Evolutionary conservation across 2,888 invertebrate genomes (phyloP).

Genomic region (Apotomis capreana): DNA sequence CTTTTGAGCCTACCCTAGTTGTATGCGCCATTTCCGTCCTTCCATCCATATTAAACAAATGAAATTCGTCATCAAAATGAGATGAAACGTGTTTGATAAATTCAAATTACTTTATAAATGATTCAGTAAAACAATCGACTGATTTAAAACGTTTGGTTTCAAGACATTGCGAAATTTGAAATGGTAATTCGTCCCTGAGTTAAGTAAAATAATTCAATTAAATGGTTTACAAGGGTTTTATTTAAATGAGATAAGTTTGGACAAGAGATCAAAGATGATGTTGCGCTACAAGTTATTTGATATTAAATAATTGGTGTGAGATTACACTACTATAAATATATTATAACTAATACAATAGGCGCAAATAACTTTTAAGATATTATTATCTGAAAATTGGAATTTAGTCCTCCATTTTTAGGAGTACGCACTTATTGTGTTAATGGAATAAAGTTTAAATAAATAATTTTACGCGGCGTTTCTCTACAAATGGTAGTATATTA

Average conservation of each 20-base stretch:
- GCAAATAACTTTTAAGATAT: too few species aligned
- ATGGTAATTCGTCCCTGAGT: constrained; percentile 27
- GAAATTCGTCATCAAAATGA: neutral
- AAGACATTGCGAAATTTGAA: constrained; percentile 24
- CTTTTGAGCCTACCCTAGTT: too few species aligned
- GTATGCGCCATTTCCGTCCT: neutral
- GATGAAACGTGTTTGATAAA: constrained; percentile 16
- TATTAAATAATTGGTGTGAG: too few species aligned
- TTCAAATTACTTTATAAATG: constrained; percentile 28
- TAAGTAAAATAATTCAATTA: constrained; percentile 16
- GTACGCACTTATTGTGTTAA: too few species aligned
- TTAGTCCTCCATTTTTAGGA: too few species aligned
- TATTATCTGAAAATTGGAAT: too few species aligned
- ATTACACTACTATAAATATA: too few species aligned
- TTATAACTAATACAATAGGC: too few species aligned
- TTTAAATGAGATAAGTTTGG: constrained; percentile 8
- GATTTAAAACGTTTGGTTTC: constrained; percentile 14
- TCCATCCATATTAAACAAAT: constrained; percentile 10
- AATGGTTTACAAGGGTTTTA: constrained; percentile 17
- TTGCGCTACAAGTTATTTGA: neutral
- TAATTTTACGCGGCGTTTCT: too few species aligned
- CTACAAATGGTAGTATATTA: too few species aligned
- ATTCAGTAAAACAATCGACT: constrained; percentile 20
- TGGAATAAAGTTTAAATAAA: too few species aligned
- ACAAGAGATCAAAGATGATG: constrained; percentile 1